Evolutionary conservation across 2,113 vertebrate genomes (phyloP).

Genomic region (Sphaerodactylus townsendi): DNA sequence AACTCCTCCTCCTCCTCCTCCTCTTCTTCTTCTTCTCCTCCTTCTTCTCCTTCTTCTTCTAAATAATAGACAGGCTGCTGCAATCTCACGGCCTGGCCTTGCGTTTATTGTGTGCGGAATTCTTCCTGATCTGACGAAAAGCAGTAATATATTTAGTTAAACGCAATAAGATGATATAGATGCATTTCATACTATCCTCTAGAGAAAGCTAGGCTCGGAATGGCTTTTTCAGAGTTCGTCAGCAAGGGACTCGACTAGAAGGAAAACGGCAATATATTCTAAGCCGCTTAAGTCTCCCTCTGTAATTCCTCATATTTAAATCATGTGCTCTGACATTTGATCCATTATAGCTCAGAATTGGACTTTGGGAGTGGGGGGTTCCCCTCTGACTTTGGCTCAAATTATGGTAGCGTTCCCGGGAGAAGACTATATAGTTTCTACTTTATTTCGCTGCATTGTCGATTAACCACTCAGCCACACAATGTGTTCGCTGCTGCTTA

Average conservation of each 20-base stretch:
- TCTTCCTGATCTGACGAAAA: background rate
- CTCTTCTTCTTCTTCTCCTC: too few relatives aligned
- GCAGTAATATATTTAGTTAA: background rate
- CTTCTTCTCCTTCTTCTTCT: too few relatives aligned
- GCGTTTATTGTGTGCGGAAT: background rate
- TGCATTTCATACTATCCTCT: background rate
- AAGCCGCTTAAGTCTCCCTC: slow-evolving; percentile 71
- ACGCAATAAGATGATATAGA: background rate
- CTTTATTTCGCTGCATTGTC: too few relatives aligned
- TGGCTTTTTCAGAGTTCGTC: background rate
- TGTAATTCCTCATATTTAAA: slow-evolving; percentile 70
- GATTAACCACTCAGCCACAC: too few relatives aligned
- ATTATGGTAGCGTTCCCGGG: slow-evolving; percentile 1
- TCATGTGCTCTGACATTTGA: slow-evolving; percentile 66
- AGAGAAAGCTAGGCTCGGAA: background rate
- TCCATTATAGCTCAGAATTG: slow-evolving; percentile 58
- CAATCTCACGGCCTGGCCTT: background rate
- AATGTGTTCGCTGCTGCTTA: too few relatives aligned
- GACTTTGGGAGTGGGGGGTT: slow-evolving; percentile 48
- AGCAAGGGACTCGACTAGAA: slow-evolving; percentile 15
- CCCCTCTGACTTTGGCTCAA: slow-evolving; percentile 55
- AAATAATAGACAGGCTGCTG: background rate
- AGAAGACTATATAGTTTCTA: slow-evolving; percentile 10
- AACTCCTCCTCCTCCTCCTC: too few relatives aligned
- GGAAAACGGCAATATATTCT: slow-evolving; percentile 61